Percentiles rank a stretch among this genome's conserved stretches.
Evolutionary conservation across 2,797 vertebrate genomes (phyloP).

Genomic region (Gambelia wislizenii): DNA sequence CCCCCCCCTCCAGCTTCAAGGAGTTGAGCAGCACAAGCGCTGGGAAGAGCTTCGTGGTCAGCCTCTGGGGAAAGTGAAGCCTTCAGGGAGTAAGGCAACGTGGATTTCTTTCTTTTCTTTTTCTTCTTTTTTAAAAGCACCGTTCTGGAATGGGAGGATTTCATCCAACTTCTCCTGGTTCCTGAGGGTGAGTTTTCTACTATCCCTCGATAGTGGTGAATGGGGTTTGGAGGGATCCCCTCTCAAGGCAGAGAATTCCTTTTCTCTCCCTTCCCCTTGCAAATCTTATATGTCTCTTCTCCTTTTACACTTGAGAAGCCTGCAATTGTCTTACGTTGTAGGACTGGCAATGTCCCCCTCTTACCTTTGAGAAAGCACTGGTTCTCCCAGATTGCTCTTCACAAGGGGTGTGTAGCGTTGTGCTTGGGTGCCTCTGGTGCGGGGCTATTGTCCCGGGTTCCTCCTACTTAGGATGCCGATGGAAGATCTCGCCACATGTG

Average conservation of each 20-base stretch:
- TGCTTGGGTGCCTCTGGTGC: not conserved
- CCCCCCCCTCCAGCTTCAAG: too few relatives aligned
- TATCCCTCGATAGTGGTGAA: not conserved
- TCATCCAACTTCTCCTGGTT: slow-evolving; percentile 14
- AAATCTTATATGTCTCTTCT: not conserved
- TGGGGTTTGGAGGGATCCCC: not conserved
- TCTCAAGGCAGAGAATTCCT: not conserved
- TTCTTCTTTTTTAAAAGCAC: too few relatives aligned
- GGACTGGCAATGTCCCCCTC: not conserved
- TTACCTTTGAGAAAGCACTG: not conserved
- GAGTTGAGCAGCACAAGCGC: slow-evolving; percentile 22
- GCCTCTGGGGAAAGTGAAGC: slow-evolving; percentile 35
- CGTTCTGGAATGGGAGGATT: slow-evolving; percentile 28
- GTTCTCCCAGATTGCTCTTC: not conserved
- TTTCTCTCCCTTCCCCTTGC: not conserved
- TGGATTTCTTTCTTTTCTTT: slow-evolving; percentile 13
- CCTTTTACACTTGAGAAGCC: slow-evolving; percentile 1
- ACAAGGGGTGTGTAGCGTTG: slow-evolving; percentile 8
- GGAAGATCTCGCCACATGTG: slow-evolving; percentile 4
- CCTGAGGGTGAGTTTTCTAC: slow-evolving; percentile 25
- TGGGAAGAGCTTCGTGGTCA: slow-evolving; percentile 58
- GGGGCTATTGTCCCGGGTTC: not conserved
- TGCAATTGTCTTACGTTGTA: not conserved
- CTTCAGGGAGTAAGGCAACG: not conserved
- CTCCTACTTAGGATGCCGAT: not conserved